Percentiles rank a stretch among this genome's conserved stretches.
phyloP scores from a whole-genome alignment of 2,797 vertebrate genomes.

The Gephyroberyx darwinii region DNA sequence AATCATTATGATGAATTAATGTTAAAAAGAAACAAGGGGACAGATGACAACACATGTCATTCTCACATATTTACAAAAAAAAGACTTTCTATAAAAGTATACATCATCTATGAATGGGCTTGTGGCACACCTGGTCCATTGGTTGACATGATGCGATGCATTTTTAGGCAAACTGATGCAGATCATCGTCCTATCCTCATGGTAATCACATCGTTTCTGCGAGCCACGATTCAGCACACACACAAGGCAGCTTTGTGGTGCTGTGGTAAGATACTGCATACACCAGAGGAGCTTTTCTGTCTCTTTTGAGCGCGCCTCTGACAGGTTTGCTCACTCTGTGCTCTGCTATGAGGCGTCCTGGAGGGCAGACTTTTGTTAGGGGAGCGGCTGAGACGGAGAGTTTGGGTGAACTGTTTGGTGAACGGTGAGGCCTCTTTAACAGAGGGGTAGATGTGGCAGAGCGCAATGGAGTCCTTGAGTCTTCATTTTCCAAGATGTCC shows the following conservation, averaged over 20 bases:
- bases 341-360: conserved; percentile 37
- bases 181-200: conserved; percentile 19
- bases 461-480: conserved; percentile 54
- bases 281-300: conserved; percentile 61
- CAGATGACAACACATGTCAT: conserved; percentile 58
- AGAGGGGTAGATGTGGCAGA: conserved; percentile 37
- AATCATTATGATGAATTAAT: background rate
- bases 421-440: conserved; percentile 60
- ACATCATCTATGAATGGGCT: conserved; percentile 53
- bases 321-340: conserved; percentile 49
- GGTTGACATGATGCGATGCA: conserved; percentile 21
- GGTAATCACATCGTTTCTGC: background rate
- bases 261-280: conserved; percentile 57
- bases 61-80: conserved; percentile 65
- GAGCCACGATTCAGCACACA: conserved; percentile 66
- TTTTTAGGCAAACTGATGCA: conserved; percentile 32
- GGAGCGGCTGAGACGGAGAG: conserved; percentile 24
- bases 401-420: conserved; percentile 18
- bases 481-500: conserved; percentile 70
- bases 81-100: conserved; percentile 59
- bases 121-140: conserved; percentile 42
- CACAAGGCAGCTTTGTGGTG: conserved; percentile 71
- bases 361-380: conserved; percentile 40
- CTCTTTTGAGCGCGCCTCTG: conserved; percentile 36
- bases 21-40: background rate